Percentiles rank a stretch among this genome's conserved stretches.
Conservation (phyloP, 2,888 invertebrate species). For the Mimas tiliae region DNA sequence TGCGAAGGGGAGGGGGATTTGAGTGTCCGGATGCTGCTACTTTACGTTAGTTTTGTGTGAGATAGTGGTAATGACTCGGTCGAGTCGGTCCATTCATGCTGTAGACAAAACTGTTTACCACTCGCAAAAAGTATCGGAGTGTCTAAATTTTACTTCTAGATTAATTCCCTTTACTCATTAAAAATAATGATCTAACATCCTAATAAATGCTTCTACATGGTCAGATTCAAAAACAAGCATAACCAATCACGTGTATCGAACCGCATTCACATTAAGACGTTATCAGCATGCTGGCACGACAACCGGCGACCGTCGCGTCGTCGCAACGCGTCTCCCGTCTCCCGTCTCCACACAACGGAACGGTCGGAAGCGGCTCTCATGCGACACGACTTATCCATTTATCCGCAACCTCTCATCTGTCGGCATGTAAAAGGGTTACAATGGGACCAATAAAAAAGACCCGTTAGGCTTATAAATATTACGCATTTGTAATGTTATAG, state of each 20-base stretch:
- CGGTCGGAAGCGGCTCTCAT: constrained; percentile 66
- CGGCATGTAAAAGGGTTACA: constrained; percentile 63
- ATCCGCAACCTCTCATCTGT: constrained; percentile 59
- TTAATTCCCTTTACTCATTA: no score
- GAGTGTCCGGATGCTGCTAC: no score
- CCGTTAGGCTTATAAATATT: constrained; percentile 9
- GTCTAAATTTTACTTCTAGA: no score
- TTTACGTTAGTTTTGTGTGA: no score
- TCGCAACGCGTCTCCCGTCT: no score
- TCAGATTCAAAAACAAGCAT: background rate
- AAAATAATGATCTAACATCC: no score
- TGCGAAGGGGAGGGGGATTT: no score
- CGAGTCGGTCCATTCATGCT: no score
- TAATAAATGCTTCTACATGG: no score
- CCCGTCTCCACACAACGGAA: constrained; percentile 28
- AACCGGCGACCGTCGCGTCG: constrained; percentile 25
- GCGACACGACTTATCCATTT: constrained; percentile 81
- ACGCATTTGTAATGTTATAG: background rate
- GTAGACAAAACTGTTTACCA: no score
- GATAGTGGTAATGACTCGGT: no score
- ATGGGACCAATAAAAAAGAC: constrained; percentile 38
- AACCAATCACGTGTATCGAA: background rate
- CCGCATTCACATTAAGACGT: constrained; percentile 9
- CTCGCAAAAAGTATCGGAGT: no score
- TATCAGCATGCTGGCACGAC: constrained; percentile 22